Base-by-base conservation (phyloP, 2,888 invertebrate species). In the Plebejus anna region DNA sequence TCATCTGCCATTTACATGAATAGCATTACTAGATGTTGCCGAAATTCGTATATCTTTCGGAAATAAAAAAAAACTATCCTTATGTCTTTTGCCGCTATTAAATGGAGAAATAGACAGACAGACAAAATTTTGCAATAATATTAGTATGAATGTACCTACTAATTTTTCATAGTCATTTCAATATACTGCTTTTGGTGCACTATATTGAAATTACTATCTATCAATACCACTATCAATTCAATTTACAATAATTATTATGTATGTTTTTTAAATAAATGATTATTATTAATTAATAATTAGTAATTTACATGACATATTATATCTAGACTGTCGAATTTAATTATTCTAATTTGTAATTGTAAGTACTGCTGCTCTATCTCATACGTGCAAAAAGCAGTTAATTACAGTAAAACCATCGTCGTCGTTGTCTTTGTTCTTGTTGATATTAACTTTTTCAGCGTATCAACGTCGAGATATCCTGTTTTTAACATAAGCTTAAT, bases 401-500 rank as follows among this genome's bases (percentile, higher is more conserved):
- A 66, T 66, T 32, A 66, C 66, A 32, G 66, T 66, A 66, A 66
- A 66, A 36, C 32, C 66, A 66, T 66, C 61, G 13, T 32, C 22
- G 66, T 66, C 28, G 11, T 66, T 66, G 66, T 66, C 36, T 36
- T 66, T 36, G 32, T 66, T 66, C 32, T 32, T 66, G 36, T 66
- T 32, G 28, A 28, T 66, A 66, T 36, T 66, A 66, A 32, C 66
- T 66, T 66, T 66, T 66, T 66, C 32, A 13, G 66, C 16, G 32
- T 66, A 66, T 66, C 66, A 61, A 61, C 61, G 32, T 66, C 66
- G 5, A 32, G 5, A 1, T 22, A 36, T 66, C 66, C 66, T 66
- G 66, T 66, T 66, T 66, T 66, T 66, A 36, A 66, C 66, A 71
- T 71, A 71, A 71, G n/a, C 38, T 71, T 42, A 71, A 70, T 42